A percentile compares a stretch with the other conserved stretches of the same genome.
phyloP scores from a whole-genome alignment of 2,888 invertebrate genomes.

The Toxonevra muliebris region DNA sequence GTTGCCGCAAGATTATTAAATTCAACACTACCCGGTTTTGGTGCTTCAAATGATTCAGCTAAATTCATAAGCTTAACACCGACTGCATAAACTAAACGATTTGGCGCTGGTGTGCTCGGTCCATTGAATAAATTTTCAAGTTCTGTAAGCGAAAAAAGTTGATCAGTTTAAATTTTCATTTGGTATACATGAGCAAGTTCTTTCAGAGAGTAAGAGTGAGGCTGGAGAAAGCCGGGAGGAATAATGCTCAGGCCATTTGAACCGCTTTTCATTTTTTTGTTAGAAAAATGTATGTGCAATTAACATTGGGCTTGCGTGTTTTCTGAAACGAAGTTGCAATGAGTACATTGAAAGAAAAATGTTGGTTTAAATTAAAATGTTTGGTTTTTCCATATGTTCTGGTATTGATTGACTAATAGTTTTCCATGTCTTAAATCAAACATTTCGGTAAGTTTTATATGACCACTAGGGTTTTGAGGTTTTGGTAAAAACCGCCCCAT shows the following conservation, averaged over 20 bases:
- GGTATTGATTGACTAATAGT: too few relatives aligned
- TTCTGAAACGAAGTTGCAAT: too few relatives aligned
- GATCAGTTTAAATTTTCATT: neutral
- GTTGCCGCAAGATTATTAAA: constrained; percentile 76
- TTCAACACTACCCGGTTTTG: constrained; percentile 76
- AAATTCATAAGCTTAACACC: constrained; percentile 79
- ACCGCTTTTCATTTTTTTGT: too few relatives aligned
- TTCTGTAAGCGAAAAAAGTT: constrained; percentile 43
- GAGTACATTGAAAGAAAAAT: too few relatives aligned
- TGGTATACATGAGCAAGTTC: neutral
- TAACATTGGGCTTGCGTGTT: too few relatives aligned
- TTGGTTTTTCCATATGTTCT: neutral
- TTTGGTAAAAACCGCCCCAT: too few relatives aligned
- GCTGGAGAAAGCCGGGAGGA: neutral
- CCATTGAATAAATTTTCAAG: constrained; percentile 58
- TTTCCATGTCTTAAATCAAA: too few relatives aligned
- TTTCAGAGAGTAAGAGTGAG: neutral
- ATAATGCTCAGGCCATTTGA: too few relatives aligned
- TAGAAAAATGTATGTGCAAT: too few relatives aligned
- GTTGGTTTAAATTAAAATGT: too few relatives aligned
- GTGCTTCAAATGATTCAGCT: constrained; percentile 80
- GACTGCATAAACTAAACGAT: constrained; percentile 75
- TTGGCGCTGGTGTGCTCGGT: constrained; percentile 72
- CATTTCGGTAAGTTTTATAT: too few relatives aligned
- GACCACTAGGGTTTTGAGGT: too few relatives aligned